These are phyloP conservation scores for Cephalopholis sonnerati DNA, from an alignment of 2,113 vertebrate species.

Conservation along the genomic window DNA sequence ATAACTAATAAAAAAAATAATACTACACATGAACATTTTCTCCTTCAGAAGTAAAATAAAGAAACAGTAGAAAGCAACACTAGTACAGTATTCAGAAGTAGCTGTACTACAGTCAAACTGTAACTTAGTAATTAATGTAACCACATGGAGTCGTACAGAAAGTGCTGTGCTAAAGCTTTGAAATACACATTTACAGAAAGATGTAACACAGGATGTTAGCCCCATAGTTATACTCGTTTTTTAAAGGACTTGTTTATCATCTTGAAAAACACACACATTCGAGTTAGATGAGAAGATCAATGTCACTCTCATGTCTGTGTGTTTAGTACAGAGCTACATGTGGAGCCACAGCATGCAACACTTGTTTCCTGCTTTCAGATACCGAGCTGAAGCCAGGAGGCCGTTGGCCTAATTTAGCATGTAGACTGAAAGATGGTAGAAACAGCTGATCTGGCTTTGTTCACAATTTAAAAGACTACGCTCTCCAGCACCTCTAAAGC, in stretches of 20 bases:
- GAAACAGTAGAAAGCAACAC: not conserved
- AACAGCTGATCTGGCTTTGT: no score
- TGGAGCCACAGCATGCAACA: no score
- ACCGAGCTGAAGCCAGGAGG: no score
- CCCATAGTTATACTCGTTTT: not conserved
- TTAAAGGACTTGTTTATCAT: not conserved
- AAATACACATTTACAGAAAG: not conserved
- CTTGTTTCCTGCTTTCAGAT: no score
- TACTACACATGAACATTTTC: not conserved
- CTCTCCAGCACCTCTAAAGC: no score
- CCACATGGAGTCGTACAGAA: constrained; percentile 11
- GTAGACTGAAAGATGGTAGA: no score
- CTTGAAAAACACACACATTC: not conserved
- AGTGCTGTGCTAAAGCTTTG: constrained; percentile 37
- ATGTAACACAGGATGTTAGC: not conserved
- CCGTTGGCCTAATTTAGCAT: no score
- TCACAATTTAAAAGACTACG: no score
- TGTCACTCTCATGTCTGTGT: not conserved
- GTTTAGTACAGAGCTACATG: no score
- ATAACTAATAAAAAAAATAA: constrained; percentile 3
- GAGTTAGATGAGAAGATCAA: not conserved
- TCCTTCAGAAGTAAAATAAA: constrained; percentile 26
- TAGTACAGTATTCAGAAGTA: not conserved
- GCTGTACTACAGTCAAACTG: not conserved
- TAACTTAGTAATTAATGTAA: not conserved